Base-by-base conservation (phyloP, 2,797 vertebrate species). In the Pangasius djambal region DNA sequence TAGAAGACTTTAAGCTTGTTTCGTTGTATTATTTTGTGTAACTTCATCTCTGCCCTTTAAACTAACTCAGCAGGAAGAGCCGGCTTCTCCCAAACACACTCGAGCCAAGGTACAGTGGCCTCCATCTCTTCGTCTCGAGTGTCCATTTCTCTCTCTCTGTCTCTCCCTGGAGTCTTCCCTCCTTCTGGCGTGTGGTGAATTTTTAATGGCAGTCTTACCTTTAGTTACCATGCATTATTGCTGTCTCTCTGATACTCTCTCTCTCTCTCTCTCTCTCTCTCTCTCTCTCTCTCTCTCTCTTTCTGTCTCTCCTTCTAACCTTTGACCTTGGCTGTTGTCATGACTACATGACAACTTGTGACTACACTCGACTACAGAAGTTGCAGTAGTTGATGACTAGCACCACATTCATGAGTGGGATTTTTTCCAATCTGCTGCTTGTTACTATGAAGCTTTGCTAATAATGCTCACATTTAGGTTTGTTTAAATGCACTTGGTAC, bases 221-320 rank as follows among this genome's bases (percentile, higher is more conserved):
- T 97, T 96, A 95, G 96, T 97, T 97, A 96, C 96, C 96, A 96
- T 97, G 96, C 96, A 97, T 97, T 97, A 97, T 97, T 97, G 96
- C 96, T 96, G 92, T 94, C 94, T 93, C 93, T 86, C 88, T 67
- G 31, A 77, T 61, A 4, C 50, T 50, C 83, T 85, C 61, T 86
- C 67, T 69, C 67, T 82, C 61, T 86, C 72, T 63, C 67, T 82
- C 28, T 63, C 70, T 75, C 86, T 75, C 34, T 79, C n/a, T 50
- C 74, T 44, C 15, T 93, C 93, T 95, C 93, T 95, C 37, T 12
- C 55, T 94, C 93, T 92, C 92, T 83, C 87, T 95, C 93, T 44
- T 34, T 50, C 85, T 57, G 70, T 72, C 79, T n/a, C 28, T 44
- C 40, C 4, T 52, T 59, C 91, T 93, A 93, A 92, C 92, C 87